These are phyloP conservation scores for Belgica antarctica DNA, from an alignment of 2,888 invertebrate species.

Conservation along the genomic window DNA sequence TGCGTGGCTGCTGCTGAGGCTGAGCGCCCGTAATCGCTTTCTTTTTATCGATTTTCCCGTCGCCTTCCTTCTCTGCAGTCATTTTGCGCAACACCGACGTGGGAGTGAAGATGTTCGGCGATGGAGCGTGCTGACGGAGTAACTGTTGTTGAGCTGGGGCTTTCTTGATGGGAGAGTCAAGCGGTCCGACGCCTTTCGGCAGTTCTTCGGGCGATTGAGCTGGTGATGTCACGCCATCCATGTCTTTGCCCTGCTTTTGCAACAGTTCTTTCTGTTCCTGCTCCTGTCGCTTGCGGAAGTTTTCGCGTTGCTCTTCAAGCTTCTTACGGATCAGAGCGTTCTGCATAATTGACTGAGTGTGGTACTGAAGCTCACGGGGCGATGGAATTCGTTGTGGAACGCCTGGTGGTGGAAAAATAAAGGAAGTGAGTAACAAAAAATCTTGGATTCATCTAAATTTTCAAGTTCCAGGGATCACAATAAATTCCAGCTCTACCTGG, in stretches of 20 bases:
- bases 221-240: slow-evolving; percentile 42
- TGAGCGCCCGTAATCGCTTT: slow-evolving; percentile 12
- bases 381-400: slow-evolving; percentile 74
- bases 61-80: slow-evolving; percentile 82
- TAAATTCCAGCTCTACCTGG: slow-evolving; percentile 58
- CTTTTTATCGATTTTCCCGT: slow-evolving; percentile 34
- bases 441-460: background rate
- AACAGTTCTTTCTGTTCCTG: slow-evolving; percentile 47
- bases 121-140: slow-evolving; percentile 57
- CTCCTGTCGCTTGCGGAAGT: slow-evolving; percentile 77
- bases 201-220: background rate
- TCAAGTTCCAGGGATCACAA: slow-evolving; percentile 9
- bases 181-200: background rate
- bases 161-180: slow-evolving; percentile 27
- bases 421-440: background rate
- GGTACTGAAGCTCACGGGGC: slow-evolving; percentile 78
- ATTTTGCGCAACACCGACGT: slow-evolving; percentile 91
- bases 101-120: slow-evolving; percentile 84
- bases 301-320: slow-evolving; percentile 82
- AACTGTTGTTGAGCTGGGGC: slow-evolving; percentile 45
- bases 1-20: slow-evolving; percentile 31
- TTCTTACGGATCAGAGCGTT: slow-evolving; percentile 84
- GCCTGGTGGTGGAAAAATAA: slow-evolving; percentile 56
- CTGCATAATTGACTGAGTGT: slow-evolving; percentile 85
- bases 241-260: slow-evolving; percentile 45